Evolutionary conservation across 1,140 invertebrate species (phyloP).

Genomic region (Musca vetustissima): DNA sequence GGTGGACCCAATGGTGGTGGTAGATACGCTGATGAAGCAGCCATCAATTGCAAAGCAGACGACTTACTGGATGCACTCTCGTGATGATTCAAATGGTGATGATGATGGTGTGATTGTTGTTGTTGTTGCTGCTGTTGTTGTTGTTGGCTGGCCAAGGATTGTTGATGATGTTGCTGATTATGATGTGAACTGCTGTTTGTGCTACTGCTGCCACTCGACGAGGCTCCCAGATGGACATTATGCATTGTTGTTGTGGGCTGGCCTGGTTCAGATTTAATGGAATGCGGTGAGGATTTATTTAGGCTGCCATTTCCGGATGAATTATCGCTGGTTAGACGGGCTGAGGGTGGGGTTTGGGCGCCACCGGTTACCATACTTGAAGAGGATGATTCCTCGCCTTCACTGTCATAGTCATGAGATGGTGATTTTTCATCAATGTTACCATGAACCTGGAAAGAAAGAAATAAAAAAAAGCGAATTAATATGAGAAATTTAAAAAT

Average conservation of each 20-base stretch:
- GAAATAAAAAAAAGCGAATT: background rate
- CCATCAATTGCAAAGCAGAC: conserved; percentile 42
- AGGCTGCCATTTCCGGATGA: conserved; percentile 42
- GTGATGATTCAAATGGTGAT: background rate
- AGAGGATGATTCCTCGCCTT: conserved; percentile 63
- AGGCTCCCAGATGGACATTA: conserved; percentile 48
- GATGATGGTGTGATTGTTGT: conserved; percentile 17
- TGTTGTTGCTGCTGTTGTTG: conserved; percentile 9
- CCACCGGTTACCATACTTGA: conserved; percentile 55
- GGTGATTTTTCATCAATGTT: conserved; percentile 58
- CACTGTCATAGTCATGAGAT: conserved; percentile 60
- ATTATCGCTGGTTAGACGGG: conserved; percentile 46
- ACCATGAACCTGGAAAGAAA: conserved; percentile 54
- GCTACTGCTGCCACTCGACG: conserved; percentile 54
- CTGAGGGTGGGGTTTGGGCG: conserved; percentile 54
- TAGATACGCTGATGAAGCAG: conserved; percentile 44
- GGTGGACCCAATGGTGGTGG: conserved; percentile 50
- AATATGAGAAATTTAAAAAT: background rate
- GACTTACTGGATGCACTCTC: conserved; percentile 28
- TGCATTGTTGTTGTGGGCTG: conserved; percentile 35
- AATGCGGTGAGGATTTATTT: conserved; percentile 55
- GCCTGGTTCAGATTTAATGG: conserved; percentile 52
- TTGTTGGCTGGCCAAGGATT: background rate
- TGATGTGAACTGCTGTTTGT: conserved; percentile 46
- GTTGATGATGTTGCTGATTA: conserved; percentile 36